Base-by-base conservation (phyloP, 2,797 vertebrate species). In the Xiphophorus birchmanni region DNA sequence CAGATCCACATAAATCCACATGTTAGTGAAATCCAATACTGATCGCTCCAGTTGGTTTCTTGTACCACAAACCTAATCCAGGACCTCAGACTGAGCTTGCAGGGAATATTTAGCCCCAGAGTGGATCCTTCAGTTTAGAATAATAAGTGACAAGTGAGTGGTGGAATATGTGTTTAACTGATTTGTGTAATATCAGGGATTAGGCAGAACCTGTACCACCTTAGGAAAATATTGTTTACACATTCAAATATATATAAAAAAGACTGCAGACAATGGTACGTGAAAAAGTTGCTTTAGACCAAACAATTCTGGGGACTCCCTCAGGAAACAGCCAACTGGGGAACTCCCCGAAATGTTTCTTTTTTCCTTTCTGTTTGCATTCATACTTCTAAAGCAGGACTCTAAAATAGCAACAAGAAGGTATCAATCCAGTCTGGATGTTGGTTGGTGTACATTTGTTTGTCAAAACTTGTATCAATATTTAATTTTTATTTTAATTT, bases 221-320 rank as follows among this genome's bases (percentile, higher is more conserved):
- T 69, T 18, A 71, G 76, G 26, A 40, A 76, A 67, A 40, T 40
- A 69, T 69, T 69, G 13, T 52, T 77, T 77, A 50, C 23, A 50
- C 13, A 17, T 29, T 76, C n/a, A 63, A 63, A 47, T n/a, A 56
- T 44, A 73, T 18, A 60, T 29, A 11, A 47, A 60, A 50, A 63
- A 35, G 12, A 65, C 75, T 48, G 48, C 42, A 50, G 35, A n/a
- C 45, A 69, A 52, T 37, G 47, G 47, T 50, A 40, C 1, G 9
- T 50, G 60, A 52, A 77, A 26, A 47, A 67, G 52, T 58, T 67
- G 32, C 32, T 77, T 77, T 45, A 79, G 11, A 48, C 71, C 12
- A 73, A 56, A 63, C 35, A 71, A 29, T 40, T 58, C 44, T 37
- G 29, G 69, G 77, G 52, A 60, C 52, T 79, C 77, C 52, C 77